Conservation (phyloP, 2,888 invertebrate species). For the Melieria crassipennis region DNA sequence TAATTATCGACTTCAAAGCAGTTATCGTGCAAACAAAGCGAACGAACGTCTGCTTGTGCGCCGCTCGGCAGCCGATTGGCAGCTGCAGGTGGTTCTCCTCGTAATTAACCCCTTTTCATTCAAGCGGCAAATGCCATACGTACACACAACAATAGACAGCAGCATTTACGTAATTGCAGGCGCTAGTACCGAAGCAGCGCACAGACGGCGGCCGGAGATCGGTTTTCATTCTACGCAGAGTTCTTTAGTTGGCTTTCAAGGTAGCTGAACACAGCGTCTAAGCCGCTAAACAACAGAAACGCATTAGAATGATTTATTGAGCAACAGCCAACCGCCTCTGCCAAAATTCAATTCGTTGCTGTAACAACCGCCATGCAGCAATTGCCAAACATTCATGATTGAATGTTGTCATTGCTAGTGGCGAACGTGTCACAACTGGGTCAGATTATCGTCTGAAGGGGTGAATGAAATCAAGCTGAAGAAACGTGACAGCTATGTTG, state of each 20-base stretch:
- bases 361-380: neutral
- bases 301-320: neutral
- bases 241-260: neutral
- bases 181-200: neutral
- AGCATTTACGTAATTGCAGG: too few species aligned
- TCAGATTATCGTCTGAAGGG: neutral
- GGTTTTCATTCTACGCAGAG: neutral
- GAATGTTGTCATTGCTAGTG: neutral
- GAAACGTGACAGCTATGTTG: too few species aligned
- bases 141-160: neutral
- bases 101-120: slow-evolving; percentile 58
- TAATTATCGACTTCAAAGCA: too few species aligned
- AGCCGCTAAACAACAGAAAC: too few species aligned
- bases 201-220: neutral
- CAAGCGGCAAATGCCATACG: slow-evolving; percentile 48
- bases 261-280: neutral
- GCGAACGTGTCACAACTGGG: neutral
- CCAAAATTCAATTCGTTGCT: neutral
- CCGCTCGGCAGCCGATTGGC: too few species aligned
- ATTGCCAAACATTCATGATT: neutral
- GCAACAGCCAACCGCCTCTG: neutral
- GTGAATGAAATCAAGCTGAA: too few species aligned
- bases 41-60: too few species aligned
- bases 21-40: too few species aligned
- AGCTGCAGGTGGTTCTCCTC: slow-evolving; percentile 39